Percentiles rank a stretch among this genome's conserved stretches.
Evolutionary conservation across 2,113 vertebrate species (phyloP).

Genomic region (Rhea pennata): DNA sequence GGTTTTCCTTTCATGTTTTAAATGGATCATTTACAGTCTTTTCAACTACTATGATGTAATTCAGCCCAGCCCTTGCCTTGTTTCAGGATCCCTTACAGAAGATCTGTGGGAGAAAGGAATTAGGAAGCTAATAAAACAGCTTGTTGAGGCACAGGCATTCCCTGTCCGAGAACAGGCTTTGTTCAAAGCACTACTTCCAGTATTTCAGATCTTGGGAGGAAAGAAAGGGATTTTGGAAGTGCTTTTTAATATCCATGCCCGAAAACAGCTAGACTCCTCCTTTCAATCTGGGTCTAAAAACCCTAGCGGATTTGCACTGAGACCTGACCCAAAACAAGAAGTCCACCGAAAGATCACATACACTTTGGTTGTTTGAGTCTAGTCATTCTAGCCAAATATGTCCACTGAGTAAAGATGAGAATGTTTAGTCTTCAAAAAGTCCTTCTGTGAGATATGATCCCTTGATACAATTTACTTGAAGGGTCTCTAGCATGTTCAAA

Average conservation of each 20-base stretch:
- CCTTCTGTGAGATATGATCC: background rate
- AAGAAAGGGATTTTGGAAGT: background rate
- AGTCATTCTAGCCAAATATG: background rate
- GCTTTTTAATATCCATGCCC: background rate
- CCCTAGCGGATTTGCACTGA: background rate
- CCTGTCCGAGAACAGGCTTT: background rate
- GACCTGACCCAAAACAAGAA: background rate
- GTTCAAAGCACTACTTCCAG: background rate
- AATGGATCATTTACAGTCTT: background rate
- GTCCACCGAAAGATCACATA: background rate
- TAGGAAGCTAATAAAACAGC: background rate
- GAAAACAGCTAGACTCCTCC: background rate
- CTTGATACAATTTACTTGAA: background rate
- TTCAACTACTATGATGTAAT: background rate
- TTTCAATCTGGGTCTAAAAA: background rate
- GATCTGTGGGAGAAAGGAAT: background rate
- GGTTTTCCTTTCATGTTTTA: background rate
- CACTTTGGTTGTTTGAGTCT: background rate
- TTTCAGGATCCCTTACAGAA: background rate
- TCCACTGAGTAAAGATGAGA: background rate
- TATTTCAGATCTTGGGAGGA: background rate
- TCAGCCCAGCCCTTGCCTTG: background rate
- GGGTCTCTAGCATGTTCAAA: background rate
- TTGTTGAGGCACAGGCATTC: background rate
- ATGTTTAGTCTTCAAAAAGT: background rate